phyloP scores from a whole-genome alignment of 2,888 invertebrate genomes.

The Portevinia maculata region DNA sequence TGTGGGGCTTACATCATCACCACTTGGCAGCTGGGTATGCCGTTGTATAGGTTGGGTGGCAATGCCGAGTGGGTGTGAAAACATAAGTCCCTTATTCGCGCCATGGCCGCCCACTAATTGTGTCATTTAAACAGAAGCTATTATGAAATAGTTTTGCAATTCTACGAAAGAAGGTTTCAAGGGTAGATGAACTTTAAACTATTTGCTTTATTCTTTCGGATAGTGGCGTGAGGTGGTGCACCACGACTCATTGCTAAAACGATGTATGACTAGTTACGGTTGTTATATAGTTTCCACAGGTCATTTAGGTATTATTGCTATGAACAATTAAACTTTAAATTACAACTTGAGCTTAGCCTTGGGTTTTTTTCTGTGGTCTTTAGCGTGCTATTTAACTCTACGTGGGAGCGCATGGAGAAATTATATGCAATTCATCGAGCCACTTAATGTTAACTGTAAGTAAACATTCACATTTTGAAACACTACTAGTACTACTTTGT shows the following conservation, averaged over 20 bases:
- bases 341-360: neutral
- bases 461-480: too few species aligned
- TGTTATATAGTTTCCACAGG: too few species aligned
- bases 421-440: too few species aligned
- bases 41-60: constrained; percentile 45
- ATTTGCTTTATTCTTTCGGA: neutral
- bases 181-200: constrained; percentile 55
- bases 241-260: too few species aligned
- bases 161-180: constrained; percentile 26
- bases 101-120: constrained; percentile 45
- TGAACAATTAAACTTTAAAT: neutral
- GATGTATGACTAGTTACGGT: neutral
- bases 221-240: neutral
- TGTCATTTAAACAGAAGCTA: constrained; percentile 30
- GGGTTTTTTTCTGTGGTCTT: neutral
- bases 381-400: neutral
- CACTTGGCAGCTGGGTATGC: neutral
- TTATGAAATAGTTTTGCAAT: constrained; percentile 45
- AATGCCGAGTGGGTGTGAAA: constrained; percentile 46
- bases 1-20: constrained; percentile 27
- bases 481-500: too few species aligned
- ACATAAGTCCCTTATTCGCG: neutral
- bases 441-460: too few species aligned
- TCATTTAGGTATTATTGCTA: too few species aligned
- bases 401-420: neutral